Evolutionary conservation across 2,888 invertebrate genomes (phyloP), one percentile per base, ranked within the genome.

Genomic region (Aelia acuminata): DNA sequence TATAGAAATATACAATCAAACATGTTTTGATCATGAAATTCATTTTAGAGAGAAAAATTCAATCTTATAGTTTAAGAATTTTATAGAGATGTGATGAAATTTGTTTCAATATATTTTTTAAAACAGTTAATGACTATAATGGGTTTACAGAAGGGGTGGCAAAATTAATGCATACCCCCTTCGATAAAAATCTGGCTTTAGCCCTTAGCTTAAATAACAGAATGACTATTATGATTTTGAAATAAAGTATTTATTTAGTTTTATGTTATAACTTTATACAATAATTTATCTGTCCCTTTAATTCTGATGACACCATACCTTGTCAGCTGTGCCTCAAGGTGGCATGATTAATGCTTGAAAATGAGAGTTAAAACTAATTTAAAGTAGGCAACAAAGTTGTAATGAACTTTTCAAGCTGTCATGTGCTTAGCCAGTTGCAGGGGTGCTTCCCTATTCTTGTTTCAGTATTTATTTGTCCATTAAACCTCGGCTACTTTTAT

Each of bases 321-420:
- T 70, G 63, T 70, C 63, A 70, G 18, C 63, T 35, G 31, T 70
- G 35, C 35, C 63, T 35, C 63, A 35, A 70, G 63, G 63, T 70
- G 63, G 63, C 63, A 70, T 35, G 63, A 70, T 70, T 70, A 70
- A 70, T 70, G 63, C 63, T 70, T 70, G 63, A 70, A 70, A 70
- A 70, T 35, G 63, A 35, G 63, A 70, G 63, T 70, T 70, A 70
- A 70, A 70, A 70, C 63, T 70, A 70, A 70, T 70, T 70, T 70
- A 70, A 70, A 70, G 63, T 35, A 35, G 63, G 35, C 31, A 70
- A 70, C 63, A 70, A 70, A 70, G 63, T 70, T 70, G 63, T 70
- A 70, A 70, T 70, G 63, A 70, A 70, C 63, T 35, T 70, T 70
- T 70, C 63, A 70, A 35, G 18, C 63, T 70, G 63, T 70, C 63